phyloP scores from a whole-genome alignment of 2,113 vertebrate genomes.

The Ptilorrhoa leucosticta region DNA sequence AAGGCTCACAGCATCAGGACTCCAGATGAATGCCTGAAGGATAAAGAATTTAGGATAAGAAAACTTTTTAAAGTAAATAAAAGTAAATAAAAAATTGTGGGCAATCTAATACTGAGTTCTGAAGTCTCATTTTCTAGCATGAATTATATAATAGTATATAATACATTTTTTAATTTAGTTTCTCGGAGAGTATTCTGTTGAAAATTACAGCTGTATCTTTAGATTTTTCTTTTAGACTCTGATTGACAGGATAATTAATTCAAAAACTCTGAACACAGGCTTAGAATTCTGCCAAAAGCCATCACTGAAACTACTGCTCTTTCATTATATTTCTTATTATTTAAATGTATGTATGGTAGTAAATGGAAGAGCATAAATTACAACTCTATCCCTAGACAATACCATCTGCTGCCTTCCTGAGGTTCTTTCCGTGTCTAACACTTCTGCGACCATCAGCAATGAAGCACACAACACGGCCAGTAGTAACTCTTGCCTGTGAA shows the following conservation, averaged over 20 bases:
- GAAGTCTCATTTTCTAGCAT: not conserved
- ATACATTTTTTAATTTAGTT: not conserved
- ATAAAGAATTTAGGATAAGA: not conserved
- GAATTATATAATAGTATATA: not conserved
- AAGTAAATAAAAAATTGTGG: not conserved
- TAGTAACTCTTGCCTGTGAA: not conserved
- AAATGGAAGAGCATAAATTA: conserved; percentile 3
- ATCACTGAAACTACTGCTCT: not conserved
- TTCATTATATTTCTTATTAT: not conserved
- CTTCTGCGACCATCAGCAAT: not conserved
- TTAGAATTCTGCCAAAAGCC: not conserved
- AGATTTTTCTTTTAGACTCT: not conserved
- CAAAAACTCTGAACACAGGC: not conserved
- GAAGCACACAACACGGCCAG: not conserved
- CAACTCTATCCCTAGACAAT: not conserved
- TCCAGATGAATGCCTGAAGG: not conserved
- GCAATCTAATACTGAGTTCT: not conserved
- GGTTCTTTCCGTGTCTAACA: not conserved
- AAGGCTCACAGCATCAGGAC: not conserved
- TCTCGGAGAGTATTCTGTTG: not conserved
- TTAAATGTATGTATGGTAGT: not conserved
- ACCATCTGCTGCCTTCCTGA: not conserved
- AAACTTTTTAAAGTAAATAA: not conserved
- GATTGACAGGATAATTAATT: not conserved
- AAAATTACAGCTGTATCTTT: not conserved